phyloP scores from a whole-genome alignment of 2,888 invertebrate species.

The Lasioglossum marginatum region DNA sequence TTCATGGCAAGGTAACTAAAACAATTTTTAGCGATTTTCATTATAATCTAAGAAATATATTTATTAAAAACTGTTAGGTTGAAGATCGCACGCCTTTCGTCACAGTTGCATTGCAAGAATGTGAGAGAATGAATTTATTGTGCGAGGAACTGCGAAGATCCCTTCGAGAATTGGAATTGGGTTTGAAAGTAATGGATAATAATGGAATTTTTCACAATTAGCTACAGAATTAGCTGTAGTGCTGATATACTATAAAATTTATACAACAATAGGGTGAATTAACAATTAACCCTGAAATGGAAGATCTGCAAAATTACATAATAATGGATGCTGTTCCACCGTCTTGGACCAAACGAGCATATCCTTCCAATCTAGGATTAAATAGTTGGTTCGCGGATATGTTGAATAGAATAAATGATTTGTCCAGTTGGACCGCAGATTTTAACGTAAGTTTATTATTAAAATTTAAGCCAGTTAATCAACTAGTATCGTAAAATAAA shows the following conservation, averaged over 20 bases:
- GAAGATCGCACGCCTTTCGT: slow-evolving; percentile 96
- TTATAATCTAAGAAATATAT: too few species aligned
- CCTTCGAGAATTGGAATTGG: slow-evolving; percentile 93
- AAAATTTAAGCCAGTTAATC: not conserved
- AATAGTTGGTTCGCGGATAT: slow-evolving; percentile 96
- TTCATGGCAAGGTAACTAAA: slow-evolving; percentile 89
- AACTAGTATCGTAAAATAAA: not conserved
- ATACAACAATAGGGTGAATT: slow-evolving; percentile 90
- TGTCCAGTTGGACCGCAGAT: slow-evolving; percentile 95
- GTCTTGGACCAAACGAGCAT: slow-evolving; percentile 94
- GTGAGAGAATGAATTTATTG: slow-evolving; percentile 96
- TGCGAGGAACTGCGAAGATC: slow-evolving; percentile 93
- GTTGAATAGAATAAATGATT: slow-evolving; percentile 90
- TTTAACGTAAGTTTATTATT: slow-evolving; percentile 87
- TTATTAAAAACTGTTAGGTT: slow-evolving; percentile 76
- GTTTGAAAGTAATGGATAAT: slow-evolving; percentile 89
- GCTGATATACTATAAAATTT: not conserved
- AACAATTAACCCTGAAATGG: slow-evolving; percentile 97
- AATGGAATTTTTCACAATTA: slow-evolving; percentile 85
- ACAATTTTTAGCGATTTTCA: too few species aligned
- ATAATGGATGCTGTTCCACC: slow-evolving; percentile 96
- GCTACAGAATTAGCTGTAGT: not conserved
- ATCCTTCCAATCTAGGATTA: slow-evolving; percentile 93
- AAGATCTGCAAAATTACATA: slow-evolving; percentile 92
- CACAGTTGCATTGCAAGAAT: slow-evolving; percentile 96